These are phyloP conservation scores for Girardinichthys multiradiatus DNA, from an alignment of 2,113 vertebrate genomes.

Conservation along the genomic window DNA sequence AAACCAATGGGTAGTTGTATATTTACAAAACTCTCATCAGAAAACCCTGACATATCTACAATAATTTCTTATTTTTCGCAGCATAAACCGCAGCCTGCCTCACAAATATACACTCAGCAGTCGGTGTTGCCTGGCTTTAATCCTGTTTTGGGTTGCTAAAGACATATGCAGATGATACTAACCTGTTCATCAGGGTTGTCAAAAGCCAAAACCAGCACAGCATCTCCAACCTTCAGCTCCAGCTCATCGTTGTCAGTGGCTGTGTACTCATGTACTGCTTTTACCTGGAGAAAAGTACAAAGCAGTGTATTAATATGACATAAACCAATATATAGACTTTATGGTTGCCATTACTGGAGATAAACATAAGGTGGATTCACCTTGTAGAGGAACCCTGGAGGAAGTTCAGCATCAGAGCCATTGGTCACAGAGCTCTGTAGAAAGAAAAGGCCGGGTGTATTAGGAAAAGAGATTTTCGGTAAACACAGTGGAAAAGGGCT, in stretches of 20 bases:
- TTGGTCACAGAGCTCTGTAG: slow-evolving; percentile 85
- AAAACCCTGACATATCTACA: no score
- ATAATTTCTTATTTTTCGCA: no score
- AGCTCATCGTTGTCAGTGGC: slow-evolving; percentile 93
- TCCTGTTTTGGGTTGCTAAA: no score
- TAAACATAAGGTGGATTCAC: slow-evolving; percentile 61
- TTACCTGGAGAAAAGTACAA: slow-evolving; percentile 81
- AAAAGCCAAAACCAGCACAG: slow-evolving; percentile 91
- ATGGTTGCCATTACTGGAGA: not conserved
- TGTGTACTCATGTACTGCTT: slow-evolving; percentile 91
- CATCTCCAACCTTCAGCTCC: slow-evolving; percentile 89
- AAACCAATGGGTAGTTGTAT: no score
- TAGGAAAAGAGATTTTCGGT: not conserved
- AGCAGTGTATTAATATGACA: no score
- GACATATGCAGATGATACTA: not conserved
- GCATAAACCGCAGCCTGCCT: no score
- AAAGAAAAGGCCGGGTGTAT: not conserved
- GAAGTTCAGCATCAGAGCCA: slow-evolving; percentile 86
- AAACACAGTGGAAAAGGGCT: not conserved
- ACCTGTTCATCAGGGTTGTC: slow-evolving; percentile 95
- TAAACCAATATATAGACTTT: no score
- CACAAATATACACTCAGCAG: no score
- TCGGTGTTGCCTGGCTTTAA: no score
- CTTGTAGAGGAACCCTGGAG: slow-evolving; percentile 92
- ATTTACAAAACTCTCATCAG: no score